Conservation (phyloP, 2,888 invertebrate species). For the Drosophila atroscutellata region DNA sequence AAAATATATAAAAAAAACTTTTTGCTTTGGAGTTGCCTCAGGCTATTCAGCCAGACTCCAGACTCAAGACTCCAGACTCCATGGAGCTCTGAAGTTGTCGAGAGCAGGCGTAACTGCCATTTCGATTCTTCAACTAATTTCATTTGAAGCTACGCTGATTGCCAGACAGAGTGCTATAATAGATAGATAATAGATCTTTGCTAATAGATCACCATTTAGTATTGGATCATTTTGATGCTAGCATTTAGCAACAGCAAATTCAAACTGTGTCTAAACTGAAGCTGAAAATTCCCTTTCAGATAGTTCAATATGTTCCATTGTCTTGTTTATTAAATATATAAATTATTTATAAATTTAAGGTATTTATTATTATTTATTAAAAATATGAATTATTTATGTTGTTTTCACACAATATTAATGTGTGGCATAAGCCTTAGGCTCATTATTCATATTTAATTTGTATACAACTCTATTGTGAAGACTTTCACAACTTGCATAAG, state of each 20-base stretch:
- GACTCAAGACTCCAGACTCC: background rate
- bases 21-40: background rate
- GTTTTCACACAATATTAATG: slow-evolving; percentile 14
- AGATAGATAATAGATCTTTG: slow-evolving; percentile 15
- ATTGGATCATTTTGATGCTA: background rate
- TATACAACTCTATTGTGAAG: slow-evolving; percentile 11
- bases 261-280: too few species aligned
- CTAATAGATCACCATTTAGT: slow-evolving; percentile 34
- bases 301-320: background rate
- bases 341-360: background rate
- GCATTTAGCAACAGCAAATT: background rate
- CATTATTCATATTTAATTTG: slow-evolving; percentile 3
- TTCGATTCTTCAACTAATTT: slow-evolving; percentile 52
- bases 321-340: background rate
- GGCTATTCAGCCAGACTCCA: slow-evolving; percentile 9
- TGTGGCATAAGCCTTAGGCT: background rate
- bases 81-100: slow-evolving; percentile 28
- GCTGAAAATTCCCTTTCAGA: background rate
- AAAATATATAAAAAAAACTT: slow-evolving; percentile 15
- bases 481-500: slow-evolving; percentile 48
- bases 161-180: slow-evolving; percentile 14
- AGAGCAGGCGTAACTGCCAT: slow-evolving; percentile 55
- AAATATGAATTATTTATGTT: background rate
- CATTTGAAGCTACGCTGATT: slow-evolving; percentile 13
- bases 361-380: background rate